phyloP scores from a whole-genome alignment of 2,888 invertebrate genomes.

The Serrognathus titanus region DNA sequence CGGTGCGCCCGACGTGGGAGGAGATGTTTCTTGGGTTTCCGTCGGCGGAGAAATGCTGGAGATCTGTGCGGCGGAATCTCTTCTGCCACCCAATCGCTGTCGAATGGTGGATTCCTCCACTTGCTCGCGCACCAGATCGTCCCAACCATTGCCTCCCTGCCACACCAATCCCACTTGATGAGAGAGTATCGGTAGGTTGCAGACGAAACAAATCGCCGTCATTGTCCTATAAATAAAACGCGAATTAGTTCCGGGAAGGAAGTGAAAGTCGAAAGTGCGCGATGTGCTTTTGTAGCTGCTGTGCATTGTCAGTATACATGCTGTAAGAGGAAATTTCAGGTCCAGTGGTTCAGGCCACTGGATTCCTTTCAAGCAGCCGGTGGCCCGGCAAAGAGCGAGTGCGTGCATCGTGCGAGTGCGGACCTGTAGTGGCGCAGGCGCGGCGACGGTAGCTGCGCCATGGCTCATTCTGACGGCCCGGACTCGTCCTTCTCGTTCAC shows the following conservation, averaged over 20 bases:
- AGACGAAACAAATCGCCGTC: conserved; percentile 94
- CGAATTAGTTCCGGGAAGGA: not conserved
- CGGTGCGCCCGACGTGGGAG: conserved; percentile 59
- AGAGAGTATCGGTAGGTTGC: conserved; percentile 91
- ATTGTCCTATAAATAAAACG: conserved; percentile 67
- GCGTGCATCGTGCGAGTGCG: conserved; percentile 35
- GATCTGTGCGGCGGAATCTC: conserved; percentile 91
- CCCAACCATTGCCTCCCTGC: conserved; percentile 94
- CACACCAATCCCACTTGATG: conserved; percentile 92
- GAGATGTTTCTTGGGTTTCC: conserved; percentile 68
- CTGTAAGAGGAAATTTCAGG: conserved; percentile 3
- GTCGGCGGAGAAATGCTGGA: conserved; percentile 78
- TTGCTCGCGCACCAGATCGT: conserved; percentile 85
- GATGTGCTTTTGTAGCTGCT: conserved; percentile 13
- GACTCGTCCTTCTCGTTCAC: conserved; percentile 29
- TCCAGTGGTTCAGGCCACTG: not conserved
- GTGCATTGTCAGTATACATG: conserved; percentile 20
- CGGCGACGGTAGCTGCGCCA: conserved; percentile 50
- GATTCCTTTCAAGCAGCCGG: not conserved
- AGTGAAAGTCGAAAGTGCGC: not conserved
- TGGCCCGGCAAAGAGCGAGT: conserved; percentile 15
- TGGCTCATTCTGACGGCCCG: conserved; percentile 47
- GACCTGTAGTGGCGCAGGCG: conserved; percentile 52
- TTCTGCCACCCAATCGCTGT: conserved; percentile 78
- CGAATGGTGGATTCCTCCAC: conserved; percentile 81